Evolutionary conservation across 2,797 vertebrate species (phyloP), one percentile per base, ranked within the genome.

Genomic region (Oreonectes daqikongensis): DNA sequence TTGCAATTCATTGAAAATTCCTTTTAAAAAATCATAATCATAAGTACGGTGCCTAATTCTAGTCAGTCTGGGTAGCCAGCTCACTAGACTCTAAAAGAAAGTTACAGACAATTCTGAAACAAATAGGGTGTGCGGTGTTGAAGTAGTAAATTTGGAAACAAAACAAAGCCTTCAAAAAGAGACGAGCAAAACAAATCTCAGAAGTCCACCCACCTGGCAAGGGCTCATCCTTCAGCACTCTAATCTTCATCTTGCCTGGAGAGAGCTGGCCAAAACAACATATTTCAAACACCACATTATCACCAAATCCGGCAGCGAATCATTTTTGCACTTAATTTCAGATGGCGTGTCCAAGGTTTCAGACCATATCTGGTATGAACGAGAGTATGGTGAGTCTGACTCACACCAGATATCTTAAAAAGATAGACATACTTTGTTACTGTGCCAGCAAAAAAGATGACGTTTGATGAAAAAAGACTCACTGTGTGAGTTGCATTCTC

Each of bases 211-310:
- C 78, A 93, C 92, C 90, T 87, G 83, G 82, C 69, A 87, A 61
- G 4, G 70, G 28, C 61, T 94, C 86, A 14, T 94, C 90, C 87
- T 93, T 95, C 81, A 98, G 90, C 38, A 94, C 78, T 83, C 90
- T 93, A 80, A 98, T 84, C 89, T 92, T 98, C 84, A 94, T 74
- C 91, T 92, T 96, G 79, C 94, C 94, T 55, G 92, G 84, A 85
- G 93, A 86, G 78, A 88, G 84, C 91, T 94, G 85, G 50, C 44
- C 65, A 18, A 64, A 79, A 69, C 65, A 60, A 82, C 65, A 82
- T 40, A 42, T 69, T 77, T 77, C 46, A 77, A 72, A 63, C n/a
- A 44, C 11, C 46, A 57, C 40, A 68, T 80, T 75, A 69, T 69
- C 57, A 53, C 40, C 57, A 68, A 52, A 50, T 28, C 22, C 50